Evolutionary conservation across 2,888 invertebrate species (phyloP), one percentile per base, ranked within the genome.

Genomic region (Leuctra nigra): DNA sequence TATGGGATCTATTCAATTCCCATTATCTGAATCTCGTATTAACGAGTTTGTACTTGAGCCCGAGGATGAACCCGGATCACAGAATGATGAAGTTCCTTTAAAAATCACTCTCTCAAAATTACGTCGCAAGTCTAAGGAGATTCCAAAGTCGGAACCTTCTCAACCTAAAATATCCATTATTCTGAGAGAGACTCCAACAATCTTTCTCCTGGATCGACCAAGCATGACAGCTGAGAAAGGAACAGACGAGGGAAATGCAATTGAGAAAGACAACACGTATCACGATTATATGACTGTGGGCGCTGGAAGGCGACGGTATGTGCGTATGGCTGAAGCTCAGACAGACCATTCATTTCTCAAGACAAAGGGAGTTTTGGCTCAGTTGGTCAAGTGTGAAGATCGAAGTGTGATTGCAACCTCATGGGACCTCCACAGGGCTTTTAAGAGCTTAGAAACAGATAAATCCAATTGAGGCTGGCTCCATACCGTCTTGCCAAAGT

Each of bases 201-300:
- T 73, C 39, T 78, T 81, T 55, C 67, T 88, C 4, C 82, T 82
- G 61, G 84, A 84, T 61, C 69, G 86, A 61, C 80, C 81, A 0
- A 81, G 82, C 63, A 74, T 75, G 57, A 84, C 84, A 0, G 84
- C 74, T 4, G 77, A 82, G 38, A 77, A 77, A 64, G 78, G 78
- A 24, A 76, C 80, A 0, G 68, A 75, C 0, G 84, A 84, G 66
- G 85, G 78, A 1, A 69, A 68, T 29, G 61, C 63, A 1, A 78
- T 83, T 0, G 79, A 81, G 62, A 76, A 75, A 61, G 79, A 84
- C 59, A 89, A 89, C 68, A 76, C 78, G 59, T 73, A 72, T 53
- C 89, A 89, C 65, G 80, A 82, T 20, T 82, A 78, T 64, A 75
- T 87, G 20, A 85, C 85, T 0, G 72, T 76, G 0, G 86, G 86